Evolutionary conservation across 2,888 invertebrate species (phyloP).

Genomic region (Venustoraphidia nigricollis): DNA sequence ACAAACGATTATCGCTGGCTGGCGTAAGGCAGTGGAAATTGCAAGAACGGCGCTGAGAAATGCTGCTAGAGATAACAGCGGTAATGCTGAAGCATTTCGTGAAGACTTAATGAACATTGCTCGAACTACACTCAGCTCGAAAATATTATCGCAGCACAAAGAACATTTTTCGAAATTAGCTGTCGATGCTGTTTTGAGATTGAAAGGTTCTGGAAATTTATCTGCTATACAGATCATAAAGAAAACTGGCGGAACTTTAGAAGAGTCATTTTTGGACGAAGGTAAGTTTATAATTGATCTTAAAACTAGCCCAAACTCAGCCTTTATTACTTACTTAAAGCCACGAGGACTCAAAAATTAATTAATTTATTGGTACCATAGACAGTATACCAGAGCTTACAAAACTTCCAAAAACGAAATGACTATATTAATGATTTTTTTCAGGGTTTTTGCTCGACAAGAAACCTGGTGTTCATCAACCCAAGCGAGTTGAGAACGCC

Average conservation of each 20-base stretch:
- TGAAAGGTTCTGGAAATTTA: slow-evolving; percentile 91
- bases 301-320: too few relatives aligned
- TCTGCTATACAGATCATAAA: slow-evolving; percentile 96
- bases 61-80: slow-evolving; percentile 69
- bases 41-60: slow-evolving; percentile 70
- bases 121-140: slow-evolving; percentile 92
- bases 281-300: slow-evolving; percentile 24
- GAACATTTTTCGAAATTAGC: slow-evolving; percentile 91
- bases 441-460: slow-evolving; percentile 80
- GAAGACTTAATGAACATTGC: slow-evolving; percentile 93
- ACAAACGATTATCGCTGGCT: slow-evolving; percentile 93
- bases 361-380: too few relatives aligned
- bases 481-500: slow-evolving; percentile 88
- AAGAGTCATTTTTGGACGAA: slow-evolving; percentile 92
- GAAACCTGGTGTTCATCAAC: slow-evolving; percentile 94
- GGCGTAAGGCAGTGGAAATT: slow-evolving; percentile 75
- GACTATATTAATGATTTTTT: background rate
- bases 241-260: slow-evolving; percentile 82
- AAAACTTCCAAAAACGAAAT: too few relatives aligned
- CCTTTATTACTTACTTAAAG: too few relatives aligned
- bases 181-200: slow-evolving; percentile 85
- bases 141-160: slow-evolving; percentile 94
- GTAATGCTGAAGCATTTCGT: slow-evolving; percentile 59
- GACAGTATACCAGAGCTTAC: too few relatives aligned
- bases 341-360: too few relatives aligned